phyloP scores from a whole-genome alignment of 2,113 vertebrate species.

The Oreochromis spilurus region DNA sequence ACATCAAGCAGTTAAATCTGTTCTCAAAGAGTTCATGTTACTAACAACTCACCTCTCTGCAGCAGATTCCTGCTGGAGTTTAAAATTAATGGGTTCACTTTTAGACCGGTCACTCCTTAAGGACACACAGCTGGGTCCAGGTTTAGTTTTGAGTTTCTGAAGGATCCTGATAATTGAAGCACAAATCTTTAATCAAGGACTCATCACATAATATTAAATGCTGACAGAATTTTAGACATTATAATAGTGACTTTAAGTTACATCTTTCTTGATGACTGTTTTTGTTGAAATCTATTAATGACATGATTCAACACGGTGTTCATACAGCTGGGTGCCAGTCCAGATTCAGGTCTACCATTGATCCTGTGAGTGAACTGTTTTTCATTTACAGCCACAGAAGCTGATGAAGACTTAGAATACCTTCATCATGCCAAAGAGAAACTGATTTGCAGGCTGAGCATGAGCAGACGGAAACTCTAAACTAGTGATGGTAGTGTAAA shows the following conservation, averaged over 20 bases:
- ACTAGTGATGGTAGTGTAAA: too few species aligned
- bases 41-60: accelerated
- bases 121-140: accelerated
- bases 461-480: too few species aligned
- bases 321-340: accelerated
- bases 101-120: accelerated
- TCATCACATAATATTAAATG: accelerated
- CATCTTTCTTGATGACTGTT: background rate
- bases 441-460: too few species aligned
- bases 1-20: accelerated
- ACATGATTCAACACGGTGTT: accelerated
- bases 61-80: accelerated
- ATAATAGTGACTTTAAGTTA: background rate
- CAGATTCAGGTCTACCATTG: too few species aligned
- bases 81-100: accelerated
- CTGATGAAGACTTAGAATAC: too few species aligned
- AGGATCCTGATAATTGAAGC: accelerated
- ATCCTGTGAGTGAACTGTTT: too few species aligned
- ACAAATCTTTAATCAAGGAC: background rate
- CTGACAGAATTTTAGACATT: background rate
- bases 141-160: background rate
- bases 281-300: background rate
- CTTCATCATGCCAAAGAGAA: too few species aligned
- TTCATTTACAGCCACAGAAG: accelerated
- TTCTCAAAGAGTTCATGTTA: accelerated